These are phyloP conservation scores for Stratiomys singularior DNA, from an alignment of 2,888 invertebrate genomes.

Conservation along the genomic window DNA sequence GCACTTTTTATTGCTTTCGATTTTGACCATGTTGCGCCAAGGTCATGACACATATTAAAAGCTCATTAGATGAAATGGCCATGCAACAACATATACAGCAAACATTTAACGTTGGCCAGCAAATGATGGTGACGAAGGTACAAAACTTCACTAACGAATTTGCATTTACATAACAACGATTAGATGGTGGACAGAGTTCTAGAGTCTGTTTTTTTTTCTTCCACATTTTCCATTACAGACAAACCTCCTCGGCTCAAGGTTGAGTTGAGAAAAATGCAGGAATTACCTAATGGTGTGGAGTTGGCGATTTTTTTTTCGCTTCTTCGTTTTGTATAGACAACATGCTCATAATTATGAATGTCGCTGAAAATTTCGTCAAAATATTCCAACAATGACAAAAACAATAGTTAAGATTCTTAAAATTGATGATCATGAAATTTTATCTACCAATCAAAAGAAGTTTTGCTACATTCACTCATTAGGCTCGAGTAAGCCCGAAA, in stretches of 20 bases:
- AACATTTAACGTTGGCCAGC: neutral
- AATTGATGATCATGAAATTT: too few relatives aligned
- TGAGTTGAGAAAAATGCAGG: conserved; percentile 19
- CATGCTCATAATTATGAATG: conserved; percentile 9
- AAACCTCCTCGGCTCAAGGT: conserved; percentile 30
- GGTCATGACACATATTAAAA: conserved; percentile 46
- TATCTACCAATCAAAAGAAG: too few relatives aligned
- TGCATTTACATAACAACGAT: conserved; percentile 33
- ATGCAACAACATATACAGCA: neutral
- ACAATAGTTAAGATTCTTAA: neutral
- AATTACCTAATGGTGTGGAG: conserved; percentile 21
- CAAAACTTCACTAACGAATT: conserved; percentile 27
- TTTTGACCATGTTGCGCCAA: conserved; percentile 39
- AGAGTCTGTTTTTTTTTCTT: too few relatives aligned
- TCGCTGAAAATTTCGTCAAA: neutral
- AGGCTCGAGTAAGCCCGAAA: too few relatives aligned
- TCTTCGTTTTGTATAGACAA: too few relatives aligned
- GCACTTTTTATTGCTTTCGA: conserved; percentile 33
- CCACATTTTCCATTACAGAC: conserved; percentile 13
- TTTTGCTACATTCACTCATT: too few relatives aligned
- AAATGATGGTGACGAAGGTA: neutral
- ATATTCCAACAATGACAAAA: neutral
- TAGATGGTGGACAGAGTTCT: conserved; percentile 11
- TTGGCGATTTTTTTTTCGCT: neutral
- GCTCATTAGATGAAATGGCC: conserved; percentile 29